phyloP scores from a whole-genome alignment of 2,797 vertebrate species.

The Triplophysa yarkandensis region DNA sequence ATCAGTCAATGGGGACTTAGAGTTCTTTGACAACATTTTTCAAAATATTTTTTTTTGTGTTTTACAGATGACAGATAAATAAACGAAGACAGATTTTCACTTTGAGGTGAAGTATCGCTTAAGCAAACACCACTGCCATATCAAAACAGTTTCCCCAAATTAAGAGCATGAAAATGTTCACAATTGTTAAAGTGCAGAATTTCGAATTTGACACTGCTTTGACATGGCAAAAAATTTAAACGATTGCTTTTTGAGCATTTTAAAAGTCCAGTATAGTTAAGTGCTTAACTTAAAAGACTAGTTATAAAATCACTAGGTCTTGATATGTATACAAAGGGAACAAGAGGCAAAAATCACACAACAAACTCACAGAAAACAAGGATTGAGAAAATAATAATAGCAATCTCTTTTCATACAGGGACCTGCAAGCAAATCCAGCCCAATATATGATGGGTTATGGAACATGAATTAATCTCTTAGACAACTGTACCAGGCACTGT shows the following conservation, averaged over 20 bases:
- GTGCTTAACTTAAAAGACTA: not conserved
- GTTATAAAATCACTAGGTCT: conserved; percentile 4
- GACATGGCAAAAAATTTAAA: conserved; percentile 2
- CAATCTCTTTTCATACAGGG: not conserved
- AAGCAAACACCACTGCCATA: not conserved
- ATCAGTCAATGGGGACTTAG: too few species aligned
- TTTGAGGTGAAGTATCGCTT: too few species aligned
- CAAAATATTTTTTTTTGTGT: too few species aligned
- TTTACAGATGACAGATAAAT: too few species aligned
- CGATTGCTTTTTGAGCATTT: not conserved
- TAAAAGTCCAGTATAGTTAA: not conserved
- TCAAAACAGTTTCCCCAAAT: not conserved
- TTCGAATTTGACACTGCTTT: not conserved
- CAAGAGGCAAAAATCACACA: not conserved
- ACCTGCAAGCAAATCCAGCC: not conserved
- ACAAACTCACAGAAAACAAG: not conserved
- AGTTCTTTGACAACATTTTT: too few species aligned
- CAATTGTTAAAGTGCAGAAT: not conserved
- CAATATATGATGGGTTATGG: not conserved
- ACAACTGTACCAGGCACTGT: conserved; percentile 3
- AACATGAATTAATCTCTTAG: not conserved
- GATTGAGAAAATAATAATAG: not conserved
- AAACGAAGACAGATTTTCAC: too few species aligned
- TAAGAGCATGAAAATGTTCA: not conserved
- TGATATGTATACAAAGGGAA: conserved; percentile 19